Base-by-base conservation (phyloP, 2,797 vertebrate genomes). In the Parotocinclus haroldoi region DNA sequence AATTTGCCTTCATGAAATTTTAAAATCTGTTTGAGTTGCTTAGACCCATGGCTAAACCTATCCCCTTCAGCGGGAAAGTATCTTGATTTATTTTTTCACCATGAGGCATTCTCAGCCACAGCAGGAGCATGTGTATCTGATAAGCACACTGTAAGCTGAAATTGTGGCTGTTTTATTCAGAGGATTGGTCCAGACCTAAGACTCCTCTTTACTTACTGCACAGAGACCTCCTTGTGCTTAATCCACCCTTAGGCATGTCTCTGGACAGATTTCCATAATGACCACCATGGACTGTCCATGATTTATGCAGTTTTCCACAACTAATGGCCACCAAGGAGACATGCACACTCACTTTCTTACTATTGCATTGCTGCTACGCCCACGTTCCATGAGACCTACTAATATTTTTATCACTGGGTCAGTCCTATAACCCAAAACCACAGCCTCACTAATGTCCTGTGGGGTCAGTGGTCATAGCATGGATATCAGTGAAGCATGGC, bases 201-300 rank as follows among this genome's bases (percentile, higher is more conserved):
- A 45, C 40, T 75, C 48, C 66, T 83, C 76, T 84, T 75, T 83
- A 79, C 78, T 79, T 78, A 77, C 73, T 49, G 57, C 73, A 76
- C 75, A 68, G 81, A 80, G 63, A 74, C 79, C 69, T 71, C 70
- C 46, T 75, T 85, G 83, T 86, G 83, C 80, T 83, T 89, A 88
- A 91, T 90, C 86, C 87, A 81, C 80, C 82, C 69, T 75, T 76
- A 75, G 70, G 81, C 81, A 76, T 74, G 81, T 7, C 86, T 89
- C 88, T 87, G 89, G 84, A 75, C 80, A 78, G 18, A 76, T 73
- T 73, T 77, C 78, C 77, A 85, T 89, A 88, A 88, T 89, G 86
- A 86, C 86, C 81, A 80, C 74, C 73, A 79, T 75, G 63, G 40
- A 42, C 40, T 42, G 3, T 82, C 84, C 79, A 79, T 37, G 76